Evolutionary conservation across 1,140 invertebrate genomes (phyloP).

Genomic region (Antheraea pernyi): DNA sequence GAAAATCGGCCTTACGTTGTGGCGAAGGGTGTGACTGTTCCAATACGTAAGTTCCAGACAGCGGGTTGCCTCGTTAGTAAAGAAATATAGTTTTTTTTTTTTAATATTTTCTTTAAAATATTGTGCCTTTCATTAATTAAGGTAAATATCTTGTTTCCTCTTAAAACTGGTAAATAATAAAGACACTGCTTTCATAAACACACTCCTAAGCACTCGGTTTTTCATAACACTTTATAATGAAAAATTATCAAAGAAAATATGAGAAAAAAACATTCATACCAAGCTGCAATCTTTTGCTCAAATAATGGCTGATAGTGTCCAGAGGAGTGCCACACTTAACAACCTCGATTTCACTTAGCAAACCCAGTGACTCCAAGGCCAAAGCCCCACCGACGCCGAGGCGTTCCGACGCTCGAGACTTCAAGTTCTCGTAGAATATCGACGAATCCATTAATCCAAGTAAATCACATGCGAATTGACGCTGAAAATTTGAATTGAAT

Average conservation of each 20-base stretch:
- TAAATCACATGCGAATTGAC: constrained; percentile 92
- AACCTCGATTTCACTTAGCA: constrained; percentile 91
- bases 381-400: constrained; percentile 85
- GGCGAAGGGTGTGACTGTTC: too few species aligned
- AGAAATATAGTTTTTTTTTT: too few species aligned
- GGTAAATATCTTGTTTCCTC: too few species aligned
- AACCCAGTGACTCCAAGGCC: constrained; percentile 90
- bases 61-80: too few species aligned
- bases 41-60: too few species aligned
- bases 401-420: constrained; percentile 87
- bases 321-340: constrained; percentile 92
- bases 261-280: constrained; percentile 70
- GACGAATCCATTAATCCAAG: constrained; percentile 91
- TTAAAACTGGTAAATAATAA: too few species aligned
- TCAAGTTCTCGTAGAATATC: constrained; percentile 96
- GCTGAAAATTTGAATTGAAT: constrained; percentile 72
- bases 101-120: too few species aligned
- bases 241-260: not conserved
- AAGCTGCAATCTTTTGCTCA: constrained; percentile 92
- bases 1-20: too few species aligned
- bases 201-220: too few species aligned
- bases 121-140: too few species aligned
- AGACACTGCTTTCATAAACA: too few species aligned
- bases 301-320: constrained; percentile 94
- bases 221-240: not conserved